phyloP scores from a whole-genome alignment of 2,888 invertebrate species.

The Asteroscopus sphinx region DNA sequence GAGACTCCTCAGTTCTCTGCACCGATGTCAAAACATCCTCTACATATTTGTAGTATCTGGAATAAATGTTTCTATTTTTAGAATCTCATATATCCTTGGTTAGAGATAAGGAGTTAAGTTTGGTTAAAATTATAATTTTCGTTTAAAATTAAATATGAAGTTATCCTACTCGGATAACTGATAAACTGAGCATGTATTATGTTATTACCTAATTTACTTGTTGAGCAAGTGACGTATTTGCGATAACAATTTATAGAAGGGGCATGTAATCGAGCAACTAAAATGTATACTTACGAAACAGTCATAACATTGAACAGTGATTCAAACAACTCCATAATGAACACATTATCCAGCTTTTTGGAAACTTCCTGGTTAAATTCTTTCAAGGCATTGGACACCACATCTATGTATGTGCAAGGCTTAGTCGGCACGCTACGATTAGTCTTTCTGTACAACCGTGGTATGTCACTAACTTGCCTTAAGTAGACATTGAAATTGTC shows the following conservation, averaged over 20 bases:
- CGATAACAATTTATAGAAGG: too few species aligned
- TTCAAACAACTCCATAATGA: slow-evolving; percentile 76
- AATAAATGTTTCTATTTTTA: slow-evolving; percentile 50
- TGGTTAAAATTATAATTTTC: slow-evolving; percentile 22
- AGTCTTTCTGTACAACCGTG: slow-evolving; percentile 97
- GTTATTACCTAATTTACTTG: too few species aligned
- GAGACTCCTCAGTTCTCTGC: slow-evolving; percentile 98
- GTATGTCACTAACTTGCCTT: slow-evolving; percentile 97
- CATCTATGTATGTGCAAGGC: slow-evolving; percentile 94
- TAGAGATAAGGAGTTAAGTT: slow-evolving; percentile 31
- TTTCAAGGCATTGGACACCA: slow-evolving; percentile 90
- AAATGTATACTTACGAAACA: slow-evolving; percentile 85
- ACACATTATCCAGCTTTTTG: slow-evolving; percentile 73
- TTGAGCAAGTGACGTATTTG: too few species aligned
- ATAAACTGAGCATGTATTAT: too few species aligned
- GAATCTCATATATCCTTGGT: slow-evolving; percentile 12
- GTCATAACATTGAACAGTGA: slow-evolving; percentile 87
- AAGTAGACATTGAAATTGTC: slow-evolving; percentile 89
- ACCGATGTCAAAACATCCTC: slow-evolving; percentile 97
- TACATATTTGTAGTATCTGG: slow-evolving; percentile 93
- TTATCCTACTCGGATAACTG: slow-evolving; percentile 4
- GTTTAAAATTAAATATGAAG: slow-evolving; percentile 5
- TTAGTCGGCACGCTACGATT: slow-evolving; percentile 96
- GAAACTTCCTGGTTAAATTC: slow-evolving; percentile 89
- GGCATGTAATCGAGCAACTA: neutral